These are phyloP conservation scores for Lepidotrigona ventralis DNA, from an alignment of 1,140 invertebrate genomes.

Conservation along the genomic window DNA sequence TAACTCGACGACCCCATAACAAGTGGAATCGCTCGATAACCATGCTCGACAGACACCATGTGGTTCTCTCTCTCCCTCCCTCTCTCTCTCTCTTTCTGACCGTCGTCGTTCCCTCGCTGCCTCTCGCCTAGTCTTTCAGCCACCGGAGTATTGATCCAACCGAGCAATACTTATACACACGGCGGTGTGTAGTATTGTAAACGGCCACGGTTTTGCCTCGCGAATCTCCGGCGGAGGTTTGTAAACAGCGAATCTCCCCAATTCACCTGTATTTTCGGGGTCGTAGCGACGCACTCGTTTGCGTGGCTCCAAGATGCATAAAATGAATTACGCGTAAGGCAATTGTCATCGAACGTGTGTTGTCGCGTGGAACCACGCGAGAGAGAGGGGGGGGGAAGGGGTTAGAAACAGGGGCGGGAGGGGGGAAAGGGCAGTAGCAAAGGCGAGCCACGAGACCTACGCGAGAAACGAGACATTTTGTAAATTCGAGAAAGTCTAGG, in stretches of 20 bases:
- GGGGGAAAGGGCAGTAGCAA: neutral
- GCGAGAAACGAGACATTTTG: neutral
- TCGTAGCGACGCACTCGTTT: neutral
- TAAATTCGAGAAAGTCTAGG: neutral
- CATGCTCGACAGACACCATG: conserved; percentile 48
- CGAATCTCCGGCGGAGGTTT: conserved; percentile 2
- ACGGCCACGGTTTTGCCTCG: neutral
- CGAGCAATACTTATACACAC: conserved; percentile 26
- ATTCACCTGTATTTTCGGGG: neutral
- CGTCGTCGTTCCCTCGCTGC: neutral
- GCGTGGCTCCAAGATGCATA: neutral
- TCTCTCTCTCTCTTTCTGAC: neutral
- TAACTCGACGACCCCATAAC: conserved; percentile 40
- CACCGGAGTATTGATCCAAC: conserved; percentile 38
- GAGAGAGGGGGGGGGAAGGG: neutral
- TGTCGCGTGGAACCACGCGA: neutral
- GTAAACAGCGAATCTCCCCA: neutral
- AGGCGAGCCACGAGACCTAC: neutral
- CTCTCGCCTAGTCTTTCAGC: conserved; percentile 28
- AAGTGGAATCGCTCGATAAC: conserved; percentile 51
- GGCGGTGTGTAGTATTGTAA: conserved; percentile 19
- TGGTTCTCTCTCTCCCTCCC: conserved; percentile 29
- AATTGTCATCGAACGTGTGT: neutral
- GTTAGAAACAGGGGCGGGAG: too few species aligned
- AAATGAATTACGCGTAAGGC: neutral